Conservation (phyloP, 2,888 invertebrate genomes). For the Andrena trimmerana region DNA sequence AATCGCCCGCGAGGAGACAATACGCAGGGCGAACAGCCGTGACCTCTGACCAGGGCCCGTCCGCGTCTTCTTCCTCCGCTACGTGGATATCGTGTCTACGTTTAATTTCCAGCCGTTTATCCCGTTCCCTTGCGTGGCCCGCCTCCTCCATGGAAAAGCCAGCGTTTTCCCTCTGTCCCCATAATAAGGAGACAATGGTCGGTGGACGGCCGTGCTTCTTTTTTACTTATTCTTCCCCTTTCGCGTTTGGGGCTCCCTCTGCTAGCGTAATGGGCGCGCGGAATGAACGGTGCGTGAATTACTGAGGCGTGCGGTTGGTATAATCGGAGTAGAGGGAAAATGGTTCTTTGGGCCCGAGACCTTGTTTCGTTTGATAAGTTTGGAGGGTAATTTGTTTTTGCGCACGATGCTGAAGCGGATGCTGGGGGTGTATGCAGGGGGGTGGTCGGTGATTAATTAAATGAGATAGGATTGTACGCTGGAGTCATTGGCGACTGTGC, state of each 20-base stretch:
- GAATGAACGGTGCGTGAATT: conserved; percentile 25
- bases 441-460: too few relatives aligned
- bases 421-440: too few relatives aligned
- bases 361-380: too few relatives aligned
- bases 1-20: conserved; percentile 50
- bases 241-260: not conserved
- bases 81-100: conserved; percentile 34
- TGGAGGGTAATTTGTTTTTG: too few relatives aligned
- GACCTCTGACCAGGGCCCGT: conserved; percentile 58
- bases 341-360: too few relatives aligned
- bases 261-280: conserved; percentile 2
- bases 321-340: too few relatives aligned
- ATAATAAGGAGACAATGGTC: conserved; percentile 54
- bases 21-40: conserved; percentile 54
- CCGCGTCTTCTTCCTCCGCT: conserved; percentile 18
- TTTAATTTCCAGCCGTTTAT: conserved; percentile 57
- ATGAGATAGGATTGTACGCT: too few relatives aligned
- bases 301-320: too few relatives aligned
- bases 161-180: conserved; percentile 25
- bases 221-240: not conserved
- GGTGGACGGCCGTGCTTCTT: not conserved
- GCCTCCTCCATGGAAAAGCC: conserved; percentile 1
- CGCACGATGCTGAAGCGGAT: too few relatives aligned
- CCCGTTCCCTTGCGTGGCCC: conserved; percentile 32
- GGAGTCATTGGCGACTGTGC: too few relatives aligned